A percentile compares a stretch with the other conserved stretches of the same genome.
phyloP scores from a whole-genome alignment of 2,113 vertebrate species.

The Vanacampus margaritifer region DNA sequence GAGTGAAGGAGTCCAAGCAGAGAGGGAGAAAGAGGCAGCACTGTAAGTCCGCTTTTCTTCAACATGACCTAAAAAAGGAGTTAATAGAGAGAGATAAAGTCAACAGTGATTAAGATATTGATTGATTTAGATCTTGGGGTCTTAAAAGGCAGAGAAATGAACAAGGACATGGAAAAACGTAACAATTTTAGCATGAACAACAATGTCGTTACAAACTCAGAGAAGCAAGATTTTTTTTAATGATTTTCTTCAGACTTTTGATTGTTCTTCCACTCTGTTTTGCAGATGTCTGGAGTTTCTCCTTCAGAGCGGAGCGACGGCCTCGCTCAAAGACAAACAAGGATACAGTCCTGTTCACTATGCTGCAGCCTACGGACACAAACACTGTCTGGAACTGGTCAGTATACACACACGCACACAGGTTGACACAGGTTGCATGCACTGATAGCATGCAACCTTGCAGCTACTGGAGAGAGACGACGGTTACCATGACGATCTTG shows the following conservation, averaged over 20 bases:
- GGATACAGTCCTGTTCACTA: conserved; percentile 94
- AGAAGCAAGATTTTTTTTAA: neutral
- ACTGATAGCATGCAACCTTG: conserved; percentile 2
- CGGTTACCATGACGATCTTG: conserved; percentile 76
- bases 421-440: neutral
- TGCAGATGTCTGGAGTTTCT: conserved; percentile 92
- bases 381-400: conserved; percentile 91
- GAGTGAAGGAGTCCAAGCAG: conserved; percentile 82
- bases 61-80: too few relatives aligned
- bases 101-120: too few relatives aligned
- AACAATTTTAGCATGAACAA: too few relatives aligned
- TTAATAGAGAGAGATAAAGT: too few relatives aligned
- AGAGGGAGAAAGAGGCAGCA: conserved; percentile 90
- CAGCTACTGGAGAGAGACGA: conserved; percentile 89
- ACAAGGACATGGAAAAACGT: too few relatives aligned
- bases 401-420: conserved; percentile 20
- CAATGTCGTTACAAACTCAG: neutral
- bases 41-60: conserved; percentile 77
- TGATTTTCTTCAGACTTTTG: neutral
- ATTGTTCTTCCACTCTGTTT: conserved; percentile 1
- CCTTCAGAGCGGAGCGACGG: conserved; percentile 85
- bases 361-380: conserved; percentile 93
- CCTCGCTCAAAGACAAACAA: conserved; percentile 87
- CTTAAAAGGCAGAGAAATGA: too few relatives aligned
- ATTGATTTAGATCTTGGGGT: too few relatives aligned